phyloP scores from a whole-genome alignment of 2,797 vertebrate genomes.

The Galagoides demidoff region DNA sequence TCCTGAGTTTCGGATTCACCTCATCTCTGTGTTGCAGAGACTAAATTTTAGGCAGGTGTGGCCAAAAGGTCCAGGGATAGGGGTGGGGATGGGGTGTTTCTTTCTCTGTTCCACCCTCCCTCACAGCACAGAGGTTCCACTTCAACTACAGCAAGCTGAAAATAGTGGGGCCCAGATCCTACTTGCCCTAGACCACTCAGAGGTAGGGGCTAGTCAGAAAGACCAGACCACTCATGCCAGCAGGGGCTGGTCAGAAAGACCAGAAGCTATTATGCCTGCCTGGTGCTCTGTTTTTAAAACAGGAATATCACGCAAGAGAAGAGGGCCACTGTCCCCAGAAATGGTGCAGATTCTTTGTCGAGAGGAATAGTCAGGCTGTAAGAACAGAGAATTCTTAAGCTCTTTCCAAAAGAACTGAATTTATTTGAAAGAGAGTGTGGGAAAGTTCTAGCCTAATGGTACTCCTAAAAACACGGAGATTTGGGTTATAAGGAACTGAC shows the following conservation, averaged over 20 bases:
- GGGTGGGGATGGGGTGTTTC: too few relatives aligned
- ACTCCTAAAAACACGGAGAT: neutral
- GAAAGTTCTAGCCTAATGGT: neutral
- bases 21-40: neutral
- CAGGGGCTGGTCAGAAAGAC: neutral
- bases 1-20: too few relatives aligned
- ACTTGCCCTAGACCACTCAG: neutral
- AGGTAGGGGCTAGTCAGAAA: neutral
- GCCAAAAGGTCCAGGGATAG: too few relatives aligned
- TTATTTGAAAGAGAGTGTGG: neutral
- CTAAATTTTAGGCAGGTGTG: neutral
- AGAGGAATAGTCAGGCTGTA: neutral
- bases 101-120: too few relatives aligned
- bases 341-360: neutral
- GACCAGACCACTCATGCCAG: neutral
- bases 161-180: neutral
- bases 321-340: neutral
- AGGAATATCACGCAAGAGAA: neutral
- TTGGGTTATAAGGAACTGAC: neutral
- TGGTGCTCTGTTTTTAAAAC: neutral
- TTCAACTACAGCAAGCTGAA: neutral
- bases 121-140: neutral
- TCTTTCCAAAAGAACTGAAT: neutral
- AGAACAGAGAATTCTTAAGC: neutral
- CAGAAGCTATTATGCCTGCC: neutral